Evolutionary conservation across 37 sponge, comb jelly and placozoan genomes (phyloP).

Genomic region (Petrosia ficiformis): DNA sequence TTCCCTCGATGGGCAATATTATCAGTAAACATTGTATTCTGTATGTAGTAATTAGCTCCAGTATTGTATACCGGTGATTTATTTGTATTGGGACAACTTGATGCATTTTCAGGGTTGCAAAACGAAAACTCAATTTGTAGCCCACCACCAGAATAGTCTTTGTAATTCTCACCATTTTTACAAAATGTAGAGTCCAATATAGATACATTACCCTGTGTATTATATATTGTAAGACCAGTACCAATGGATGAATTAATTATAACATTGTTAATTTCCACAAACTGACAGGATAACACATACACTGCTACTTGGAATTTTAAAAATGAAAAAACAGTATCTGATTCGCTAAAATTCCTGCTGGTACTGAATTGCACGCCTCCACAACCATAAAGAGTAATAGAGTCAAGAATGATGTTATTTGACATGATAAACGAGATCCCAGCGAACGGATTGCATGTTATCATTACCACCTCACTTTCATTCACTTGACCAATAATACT

Average conservation of each 20-base stretch:
- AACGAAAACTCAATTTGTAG: background rate
- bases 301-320: background rate
- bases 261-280: background rate
- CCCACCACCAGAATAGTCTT: background rate
- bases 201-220: background rate
- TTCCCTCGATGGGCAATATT: background rate
- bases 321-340: too few species aligned
- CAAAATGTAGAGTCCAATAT: background rate
- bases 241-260: background rate
- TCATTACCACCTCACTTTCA: background rate
- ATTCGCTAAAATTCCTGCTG: too few species aligned
- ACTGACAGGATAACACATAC: background rate
- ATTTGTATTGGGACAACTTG: background rate
- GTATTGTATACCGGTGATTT: background rate
- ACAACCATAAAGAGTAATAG: conserved; percentile 22
- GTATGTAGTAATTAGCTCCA: background rate
- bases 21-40: background rate
- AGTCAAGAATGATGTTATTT: background rate
- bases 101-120: background rate
- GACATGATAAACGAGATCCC: background rate
- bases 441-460: background rate
- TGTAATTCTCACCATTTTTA: background rate
- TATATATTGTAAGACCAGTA: background rate
- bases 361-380: conserved; percentile 6
- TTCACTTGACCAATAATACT: background rate